Conservation (phyloP, 2,113 vertebrate species). For the Aplodontia rufa region DNA sequence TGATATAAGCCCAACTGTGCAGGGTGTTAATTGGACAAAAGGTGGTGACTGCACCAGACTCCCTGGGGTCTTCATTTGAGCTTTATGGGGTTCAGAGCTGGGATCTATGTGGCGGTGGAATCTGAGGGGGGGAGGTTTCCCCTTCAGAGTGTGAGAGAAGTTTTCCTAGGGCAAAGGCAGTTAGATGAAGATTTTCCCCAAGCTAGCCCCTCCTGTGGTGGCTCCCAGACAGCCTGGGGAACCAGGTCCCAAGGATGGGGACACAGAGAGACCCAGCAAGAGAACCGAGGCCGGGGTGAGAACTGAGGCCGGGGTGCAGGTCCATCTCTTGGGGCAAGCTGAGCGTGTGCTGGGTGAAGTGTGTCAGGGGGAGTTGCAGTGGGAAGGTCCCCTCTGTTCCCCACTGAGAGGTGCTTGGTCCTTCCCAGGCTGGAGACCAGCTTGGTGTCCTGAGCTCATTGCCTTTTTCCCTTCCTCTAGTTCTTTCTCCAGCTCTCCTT, state of each 20-base stretch:
- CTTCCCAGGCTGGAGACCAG: neutral
- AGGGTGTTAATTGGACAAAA: neutral
- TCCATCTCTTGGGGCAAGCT: neutral
- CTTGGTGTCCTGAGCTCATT: neutral
- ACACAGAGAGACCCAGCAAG: too few species aligned
- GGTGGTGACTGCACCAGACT: too few species aligned
- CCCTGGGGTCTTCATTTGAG: too few species aligned
- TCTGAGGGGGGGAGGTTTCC: neutral
- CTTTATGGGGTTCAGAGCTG: neutral
- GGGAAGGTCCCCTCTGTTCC: too few species aligned
- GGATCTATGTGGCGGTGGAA: rapidly evolving
- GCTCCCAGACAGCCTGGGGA: neutral
- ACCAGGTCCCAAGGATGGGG: neutral
- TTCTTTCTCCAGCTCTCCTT: neutral
- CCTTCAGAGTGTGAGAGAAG: too few species aligned
- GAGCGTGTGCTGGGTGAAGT: neutral
- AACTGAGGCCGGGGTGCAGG: neutral
- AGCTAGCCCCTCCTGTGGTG: too few species aligned
- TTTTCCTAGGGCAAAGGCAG: neutral
- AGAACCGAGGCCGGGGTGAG: neutral
- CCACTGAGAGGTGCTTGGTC: too few species aligned
- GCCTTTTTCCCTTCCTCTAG: neutral
- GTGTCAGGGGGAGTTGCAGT: neutral
- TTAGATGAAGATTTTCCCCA: neutral
- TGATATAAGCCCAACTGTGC: neutral